Percentiles rank a stretch among this genome's conserved stretches.
These are phyloP conservation scores for Xyrichtys novacula DNA, from an alignment of 2,797 vertebrate genomes.

Conservation along the genomic window DNA sequence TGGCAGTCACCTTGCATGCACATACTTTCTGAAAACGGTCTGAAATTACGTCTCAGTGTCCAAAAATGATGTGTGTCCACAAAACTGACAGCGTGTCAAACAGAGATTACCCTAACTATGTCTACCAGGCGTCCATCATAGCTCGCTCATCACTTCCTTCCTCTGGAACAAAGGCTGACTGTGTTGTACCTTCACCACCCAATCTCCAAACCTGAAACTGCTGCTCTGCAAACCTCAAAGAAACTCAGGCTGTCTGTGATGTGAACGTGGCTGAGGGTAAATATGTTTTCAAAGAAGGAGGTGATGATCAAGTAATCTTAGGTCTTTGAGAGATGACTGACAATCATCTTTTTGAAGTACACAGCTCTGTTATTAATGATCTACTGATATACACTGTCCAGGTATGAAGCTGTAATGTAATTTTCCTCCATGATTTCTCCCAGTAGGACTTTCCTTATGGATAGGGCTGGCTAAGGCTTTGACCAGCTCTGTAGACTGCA, in stretches of 20 bases:
- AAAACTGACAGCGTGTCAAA: conserved; percentile 49
- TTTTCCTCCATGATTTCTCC: too few species aligned
- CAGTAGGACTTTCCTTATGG: too few species aligned
- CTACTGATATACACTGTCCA: background rate
- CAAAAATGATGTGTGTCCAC: conserved; percentile 47
- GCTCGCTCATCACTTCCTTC: conserved; percentile 62
- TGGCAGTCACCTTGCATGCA: conserved; percentile 22
- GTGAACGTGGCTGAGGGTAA: background rate
- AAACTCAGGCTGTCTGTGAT: background rate
- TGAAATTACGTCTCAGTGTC: conserved; percentile 52
- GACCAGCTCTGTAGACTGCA: too few species aligned
- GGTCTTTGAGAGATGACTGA: background rate
- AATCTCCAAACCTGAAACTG: conserved; percentile 30
- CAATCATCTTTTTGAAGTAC: background rate
- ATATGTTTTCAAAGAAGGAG: background rate
- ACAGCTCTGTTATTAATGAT: conserved; percentile 5
- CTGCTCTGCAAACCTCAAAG: background rate
- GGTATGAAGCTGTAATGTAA: background rate
- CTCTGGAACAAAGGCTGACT: conserved; percentile 38
- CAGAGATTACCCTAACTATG: conserved; percentile 56
- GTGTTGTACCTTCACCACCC: conserved; percentile 1
- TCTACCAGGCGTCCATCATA: conserved; percentile 60
- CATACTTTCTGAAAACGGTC: conserved; percentile 35
- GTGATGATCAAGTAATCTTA: background rate
- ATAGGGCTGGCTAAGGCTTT: too few species aligned